Evolutionary conservation across 1,140 invertebrate species (phyloP), one percentile per base, ranked within the genome.

Genomic region (Caerostris extrusa): DNA sequence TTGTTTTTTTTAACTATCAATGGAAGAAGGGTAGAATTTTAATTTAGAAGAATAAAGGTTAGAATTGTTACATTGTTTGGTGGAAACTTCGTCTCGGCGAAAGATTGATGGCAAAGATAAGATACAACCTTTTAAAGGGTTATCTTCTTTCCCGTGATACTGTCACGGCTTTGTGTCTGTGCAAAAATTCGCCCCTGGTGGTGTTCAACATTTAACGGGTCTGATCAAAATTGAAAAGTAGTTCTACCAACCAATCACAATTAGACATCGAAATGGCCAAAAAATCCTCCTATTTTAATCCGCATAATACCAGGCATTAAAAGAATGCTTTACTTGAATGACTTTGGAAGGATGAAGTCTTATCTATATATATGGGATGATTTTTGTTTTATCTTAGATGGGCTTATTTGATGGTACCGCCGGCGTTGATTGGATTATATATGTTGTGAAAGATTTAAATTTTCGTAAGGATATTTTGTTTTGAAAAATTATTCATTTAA

Each of bases 161-260:
- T n/a, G 56, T 57, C 86, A 67, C n/a, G 53, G 86, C 56, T n/a
- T 88, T 88, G 82, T 83, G n/a, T 19, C 34, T 34, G 34, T 7
- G 34, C 7, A 19, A 77, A 5, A 34, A 77, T 83, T 17, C 56
- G 55, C 14, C 55, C 56, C 53, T 8, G 12, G 14, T 19, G 82
- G 82, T 83, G 56, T 57, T 83, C 82, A 17, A 58, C 82, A 64
- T 58, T 88, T 88, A 67, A 53, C 86, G 86, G 77, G 77, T n/a
- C n/a, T 88, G 86, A 88, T 88, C 64, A 88, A 88, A 88, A 88
- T 88, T 88, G 86, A 53, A 88, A 88, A 88, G 86, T 67, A 50
- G 34, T n/a, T 34, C 5, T 58, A n/a, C 19, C n/a, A 81, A 81
- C 53, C 82, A 57, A 85, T 85, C 14, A 0, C 53, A 1, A n/a